Percentiles rank a stretch among this genome's conserved stretches.
Conservation (phyloP, 2,113 vertebrate species). For the Spilogale gracilis region DNA sequence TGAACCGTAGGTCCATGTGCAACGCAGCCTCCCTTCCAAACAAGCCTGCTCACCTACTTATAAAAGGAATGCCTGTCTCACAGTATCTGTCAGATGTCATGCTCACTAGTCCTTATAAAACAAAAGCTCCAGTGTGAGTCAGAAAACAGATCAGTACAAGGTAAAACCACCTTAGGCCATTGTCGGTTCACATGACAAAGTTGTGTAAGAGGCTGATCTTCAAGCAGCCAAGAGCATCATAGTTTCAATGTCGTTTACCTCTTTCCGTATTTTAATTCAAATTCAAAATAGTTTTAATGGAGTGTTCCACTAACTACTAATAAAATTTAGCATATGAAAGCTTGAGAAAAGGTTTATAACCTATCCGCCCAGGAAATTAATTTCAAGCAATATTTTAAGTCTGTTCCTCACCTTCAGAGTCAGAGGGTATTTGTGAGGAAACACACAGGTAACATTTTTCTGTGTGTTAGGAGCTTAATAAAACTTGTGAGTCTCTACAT, state of each 20-base stretch:
- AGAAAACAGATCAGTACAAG: conserved; percentile 59
- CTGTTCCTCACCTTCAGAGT: not conserved
- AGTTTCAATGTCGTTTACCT: not conserved
- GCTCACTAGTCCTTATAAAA: conserved; percentile 46
- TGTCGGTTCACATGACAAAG: not conserved
- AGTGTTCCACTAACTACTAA: not conserved
- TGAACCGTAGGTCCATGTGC: not conserved
- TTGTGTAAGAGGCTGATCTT: conserved; percentile 45
- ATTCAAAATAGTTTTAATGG: conserved; percentile 43
- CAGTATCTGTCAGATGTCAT: conserved; percentile 56
- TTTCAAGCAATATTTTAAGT: conserved; percentile 25
- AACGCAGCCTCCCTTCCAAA: conserved; percentile 37
- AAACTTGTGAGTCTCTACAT: not conserved
- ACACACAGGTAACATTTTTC: not conserved
- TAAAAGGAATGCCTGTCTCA: not conserved
- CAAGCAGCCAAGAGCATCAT: not conserved
- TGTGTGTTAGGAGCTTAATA: not conserved
- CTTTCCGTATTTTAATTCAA: conserved; percentile 20
- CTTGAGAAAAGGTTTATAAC: not conserved
- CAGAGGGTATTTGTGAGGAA: not conserved
- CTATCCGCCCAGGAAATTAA: not conserved
- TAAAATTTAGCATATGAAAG: not conserved
- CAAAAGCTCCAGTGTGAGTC: conserved; percentile 59
- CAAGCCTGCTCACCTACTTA: conserved; percentile 23
- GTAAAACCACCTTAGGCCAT: conserved; percentile 41